These are phyloP conservation scores for Trachythela sp. DNA, from an alignment of 64 coral and sea anemone species.

Conservation along the genomic window DNA sequence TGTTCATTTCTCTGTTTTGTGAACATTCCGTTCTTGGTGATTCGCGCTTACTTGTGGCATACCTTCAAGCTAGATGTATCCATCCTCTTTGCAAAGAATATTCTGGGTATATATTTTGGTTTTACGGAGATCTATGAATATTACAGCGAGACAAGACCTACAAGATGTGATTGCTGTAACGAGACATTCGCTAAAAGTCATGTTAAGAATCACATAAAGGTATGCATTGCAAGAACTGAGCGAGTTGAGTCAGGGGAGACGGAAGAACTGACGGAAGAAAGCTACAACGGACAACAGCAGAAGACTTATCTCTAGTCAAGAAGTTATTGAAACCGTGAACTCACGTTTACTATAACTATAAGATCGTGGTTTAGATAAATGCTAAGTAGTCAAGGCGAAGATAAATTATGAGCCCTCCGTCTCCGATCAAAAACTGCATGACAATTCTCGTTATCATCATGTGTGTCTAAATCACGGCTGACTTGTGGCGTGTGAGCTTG, in stretches of 20 bases:
- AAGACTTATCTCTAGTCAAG: background rate
- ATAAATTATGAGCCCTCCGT: too few relatives aligned
- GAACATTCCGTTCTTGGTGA: slow-evolving; percentile 78
- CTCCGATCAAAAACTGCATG: too few relatives aligned
- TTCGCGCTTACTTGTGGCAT: slow-evolving; percentile 79
- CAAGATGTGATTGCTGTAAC: slow-evolving; percentile 44
- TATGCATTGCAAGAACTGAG: background rate
- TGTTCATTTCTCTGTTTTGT: slow-evolving; percentile 77
- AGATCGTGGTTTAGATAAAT: too few relatives aligned
- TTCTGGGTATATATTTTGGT: slow-evolving; percentile 60
- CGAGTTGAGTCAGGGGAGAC: background rate
- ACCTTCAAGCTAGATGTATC: slow-evolving; percentile 60
- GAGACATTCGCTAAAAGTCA: slow-evolving; percentile 58
- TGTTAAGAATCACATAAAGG: background rate
- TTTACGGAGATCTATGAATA: slow-evolving; percentile 77
- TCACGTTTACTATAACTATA: too few relatives aligned
- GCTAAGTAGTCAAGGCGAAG: too few relatives aligned
- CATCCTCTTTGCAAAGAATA: slow-evolving; percentile 84
- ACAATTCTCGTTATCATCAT: too few relatives aligned
- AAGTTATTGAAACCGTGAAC: too few relatives aligned
- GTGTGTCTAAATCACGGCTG: too few relatives aligned
- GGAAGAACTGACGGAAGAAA: background rate
- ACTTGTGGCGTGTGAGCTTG: too few relatives aligned
- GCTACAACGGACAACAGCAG: background rate
- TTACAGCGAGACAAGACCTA: slow-evolving; percentile 75